Evolutionary conservation across 1,140 invertebrate genomes (phyloP), one percentile per base, ranked within the genome.

Genomic region (Ceratitis capitata): DNA sequence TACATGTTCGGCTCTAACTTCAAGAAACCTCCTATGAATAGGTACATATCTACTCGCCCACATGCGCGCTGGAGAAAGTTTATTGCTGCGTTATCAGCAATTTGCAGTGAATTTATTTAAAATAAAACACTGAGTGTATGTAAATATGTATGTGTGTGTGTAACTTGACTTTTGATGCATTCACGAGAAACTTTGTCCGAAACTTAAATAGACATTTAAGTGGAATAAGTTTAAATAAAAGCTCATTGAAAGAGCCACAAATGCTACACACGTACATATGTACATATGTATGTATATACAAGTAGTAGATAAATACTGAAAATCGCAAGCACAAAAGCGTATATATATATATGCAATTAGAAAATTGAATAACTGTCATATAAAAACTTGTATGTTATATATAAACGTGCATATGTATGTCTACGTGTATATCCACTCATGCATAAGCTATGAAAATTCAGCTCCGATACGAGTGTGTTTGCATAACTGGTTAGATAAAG

Each of bases 41-140:
- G 16, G 49, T n/a, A 51, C 5, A 16, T 10, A 51, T 16, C 3
- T 16, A 19, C 12, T 0, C n/a, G 16, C 4, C n/a, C n/a, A n/a
- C n/a, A n/a, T 56, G 51, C 51, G 10, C n/a, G n/a, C 5, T 6
- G 5, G 45, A 78, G 23, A 78, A 78, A 78, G 39, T 78, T 78
- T 45, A 35, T 5, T 45, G 69, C 32, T 45, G 69, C 39, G 19
- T 78, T 78, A 78, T 78, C 69, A 78, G 69, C 35, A 78, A 35
- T 78, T 78, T 26, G 69, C 69, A 78, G 69, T 78, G 69, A 78
- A 45, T 78, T 78, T 26, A 78, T 78, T 78, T 78, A 45, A 78
- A 78, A 78, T 78, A 78, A 78, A 78, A 23, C 69, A 47, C 69
- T 45, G n/a, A n/a, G n/a, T n/a, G n/a, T n/a, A n/a, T n/a, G n/a